These are phyloP conservation scores for Lithophane ornitopus DNA, from an alignment of 2,888 invertebrate species.

Conservation along the genomic window DNA sequence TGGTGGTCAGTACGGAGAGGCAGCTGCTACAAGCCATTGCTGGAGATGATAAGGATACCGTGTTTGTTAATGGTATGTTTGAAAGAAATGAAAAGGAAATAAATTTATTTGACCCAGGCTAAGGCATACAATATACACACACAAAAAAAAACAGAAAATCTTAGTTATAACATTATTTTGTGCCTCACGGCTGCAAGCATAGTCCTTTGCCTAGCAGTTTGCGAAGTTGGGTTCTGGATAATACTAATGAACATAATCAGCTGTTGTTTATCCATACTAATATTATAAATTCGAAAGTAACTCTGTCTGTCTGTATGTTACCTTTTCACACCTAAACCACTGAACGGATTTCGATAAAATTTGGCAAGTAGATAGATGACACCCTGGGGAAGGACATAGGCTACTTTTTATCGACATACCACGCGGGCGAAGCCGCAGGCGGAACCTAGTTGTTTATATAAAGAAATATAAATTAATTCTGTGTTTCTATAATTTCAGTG, in stretches of 20 bases:
- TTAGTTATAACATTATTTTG: not conserved
- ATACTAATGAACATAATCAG: not conserved
- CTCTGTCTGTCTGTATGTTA: no score
- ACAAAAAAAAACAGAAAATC: not conserved
- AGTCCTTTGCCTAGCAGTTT: not conserved
- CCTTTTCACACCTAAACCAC: no score
- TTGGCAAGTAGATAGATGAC: no score
- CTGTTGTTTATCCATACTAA: no score
- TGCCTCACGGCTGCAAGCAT: not conserved
- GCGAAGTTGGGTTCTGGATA: not conserved
- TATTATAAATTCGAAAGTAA: no score
- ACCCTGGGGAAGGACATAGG: no score
- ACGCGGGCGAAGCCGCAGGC: no score
- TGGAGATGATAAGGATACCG: slow-evolving; percentile 68
- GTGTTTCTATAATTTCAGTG: slow-evolving; percentile 45
- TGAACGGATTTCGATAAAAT: no score
- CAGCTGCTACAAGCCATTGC: slow-evolving; percentile 70
- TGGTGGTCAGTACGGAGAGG: slow-evolving; percentile 76
- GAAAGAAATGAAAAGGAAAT: not conserved
- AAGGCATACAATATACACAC: no score
- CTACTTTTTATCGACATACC: no score
- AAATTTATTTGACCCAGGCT: not conserved
- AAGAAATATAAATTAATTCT: not conserved
- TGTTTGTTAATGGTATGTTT: slow-evolving; percentile 76
- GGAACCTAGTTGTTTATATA: no score